Percentiles rank a stretch among this genome's conserved stretches.
Evolutionary conservation across 2,113 vertebrate genomes (phyloP).

Genomic region (Antigone vipio): DNA sequence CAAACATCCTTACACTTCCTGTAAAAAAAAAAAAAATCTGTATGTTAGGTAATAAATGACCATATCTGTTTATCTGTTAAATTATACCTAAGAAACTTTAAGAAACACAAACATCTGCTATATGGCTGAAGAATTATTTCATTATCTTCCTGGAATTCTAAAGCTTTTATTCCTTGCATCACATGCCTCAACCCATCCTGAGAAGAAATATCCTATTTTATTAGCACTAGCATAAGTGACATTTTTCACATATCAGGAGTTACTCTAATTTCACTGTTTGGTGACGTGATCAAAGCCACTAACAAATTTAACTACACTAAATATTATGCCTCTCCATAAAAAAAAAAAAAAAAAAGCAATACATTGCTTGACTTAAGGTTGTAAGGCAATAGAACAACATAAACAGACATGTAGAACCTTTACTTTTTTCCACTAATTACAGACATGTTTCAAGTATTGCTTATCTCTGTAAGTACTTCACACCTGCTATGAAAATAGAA

Average conservation of each 20-base stretch:
- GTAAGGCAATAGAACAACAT: background rate
- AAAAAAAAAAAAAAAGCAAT: background rate
- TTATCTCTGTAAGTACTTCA: background rate
- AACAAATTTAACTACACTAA: background rate
- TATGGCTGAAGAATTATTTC: background rate
- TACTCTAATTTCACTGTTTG: background rate
- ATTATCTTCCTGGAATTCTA: background rate
- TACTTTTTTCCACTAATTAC: background rate
- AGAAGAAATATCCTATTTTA: background rate
- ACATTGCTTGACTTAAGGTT: background rate
- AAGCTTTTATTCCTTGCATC: background rate
- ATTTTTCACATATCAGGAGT: background rate
- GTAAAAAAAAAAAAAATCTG: background rate
- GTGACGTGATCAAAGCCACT: conserved; percentile 3
- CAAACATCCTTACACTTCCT: background rate
- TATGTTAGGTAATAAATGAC: background rate
- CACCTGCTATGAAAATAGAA: background rate
- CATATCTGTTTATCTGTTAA: background rate
- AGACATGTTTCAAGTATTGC: background rate
- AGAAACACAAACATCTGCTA: background rate
- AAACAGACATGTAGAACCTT: background rate
- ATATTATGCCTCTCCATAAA: background rate
- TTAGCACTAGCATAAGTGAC: background rate
- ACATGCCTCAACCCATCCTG: background rate
- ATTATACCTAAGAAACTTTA: background rate